Evolutionary conservation across 2,888 invertebrate species (phyloP), one percentile per base, ranked within the genome.

Genomic region (Ischnura elegans): DNA sequence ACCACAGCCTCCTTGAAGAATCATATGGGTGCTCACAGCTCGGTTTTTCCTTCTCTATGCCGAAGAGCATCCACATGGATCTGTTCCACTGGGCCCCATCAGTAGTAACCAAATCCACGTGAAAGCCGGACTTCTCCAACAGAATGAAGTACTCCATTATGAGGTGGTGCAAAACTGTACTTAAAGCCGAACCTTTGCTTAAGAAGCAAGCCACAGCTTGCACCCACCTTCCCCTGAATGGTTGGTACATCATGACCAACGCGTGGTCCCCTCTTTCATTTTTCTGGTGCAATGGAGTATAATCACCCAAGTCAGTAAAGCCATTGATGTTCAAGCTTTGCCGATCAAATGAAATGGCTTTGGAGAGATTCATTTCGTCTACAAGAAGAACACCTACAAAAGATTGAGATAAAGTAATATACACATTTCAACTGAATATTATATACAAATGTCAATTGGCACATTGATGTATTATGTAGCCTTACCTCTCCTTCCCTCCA

Each of bases 351-450:
- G 93, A 36, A 19, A 93, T n/a, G 25, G 84, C 87, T 61, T 93
- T 93, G 19, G 93, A 87, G 0, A 94, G 55, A 29, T 93, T 93
- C 76, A 94, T 94, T 46, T 94, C 94, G 85, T 94, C 94, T 19
- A 94, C 55, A 10, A 94, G 55, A 47, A 94, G 42, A 16, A 55
- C 93, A 87, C 94, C 94, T 94, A 90, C 85, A 45, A 87, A 16
- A 51, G 84, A 93, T 13, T 19, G 55, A 55, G 55, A 55, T 55
- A 55, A 3, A 21, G 55, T 55, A 4, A 55, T 19, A 19, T 19
- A 55, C 55, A 55, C n/a, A 21, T 55, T 55, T 55, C 55, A 55
- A 21, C 21, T 19, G 19, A 55, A 55, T 55, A 55, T 21, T 21
- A 55, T 55, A 55, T 55, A 19, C 19, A 55, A 3, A 19, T 21